Base-by-base conservation (phyloP, 1,140 invertebrate genomes). In the Drosophila ercepeae region DNA sequence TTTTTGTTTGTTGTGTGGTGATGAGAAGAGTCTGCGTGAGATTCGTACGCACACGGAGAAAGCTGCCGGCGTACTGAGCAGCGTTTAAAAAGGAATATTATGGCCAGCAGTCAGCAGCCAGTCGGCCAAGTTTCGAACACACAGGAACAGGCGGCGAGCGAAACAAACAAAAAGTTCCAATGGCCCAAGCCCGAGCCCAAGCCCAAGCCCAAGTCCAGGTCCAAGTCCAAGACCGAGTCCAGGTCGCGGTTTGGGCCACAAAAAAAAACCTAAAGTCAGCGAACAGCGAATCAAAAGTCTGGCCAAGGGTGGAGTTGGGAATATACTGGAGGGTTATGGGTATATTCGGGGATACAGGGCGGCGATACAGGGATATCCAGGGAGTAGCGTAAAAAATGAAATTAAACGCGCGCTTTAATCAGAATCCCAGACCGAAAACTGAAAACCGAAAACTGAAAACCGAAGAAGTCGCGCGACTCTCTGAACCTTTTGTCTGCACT, bases 341-440 rank as follows among this genome's bases (percentile, higher is more conserved):
- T 23, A 16, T 21, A 21, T 53, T 39, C 14, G n/a, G 36, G 36
- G n/a, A 14, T 16, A 39, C 13, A 39, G 36, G 36, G 36, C 36
- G 27, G 4, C 4, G n/a, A 29, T 48, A 18, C 23, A 39, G n/a
- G 23, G 51, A 61, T 58, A 45, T 46, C 60, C 50, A 51, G 65
- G 69, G 82, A 86, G 81, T 88, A 88, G 81, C 82, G 82, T 86
- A 86, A 86, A 86, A 86, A 86, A 86, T 88, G 76, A 86, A 86
- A 86, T 86, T 86, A 86, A 86, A 86, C 81, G 82, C 82, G 81
- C 81, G 82, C 81, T 88, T 86, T 86, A 86, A 86, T 86, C 81
- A 86, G 84, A 75, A 72, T 75, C 75, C 54, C 54, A 60, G 32
- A 48, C 51, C 45, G 34, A 67, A 54, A 42, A 42, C 25, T 13